Evolutionary conservation across 2,797 vertebrate genomes (phyloP).

Genomic region (Halcyon chelicuti): DNA sequence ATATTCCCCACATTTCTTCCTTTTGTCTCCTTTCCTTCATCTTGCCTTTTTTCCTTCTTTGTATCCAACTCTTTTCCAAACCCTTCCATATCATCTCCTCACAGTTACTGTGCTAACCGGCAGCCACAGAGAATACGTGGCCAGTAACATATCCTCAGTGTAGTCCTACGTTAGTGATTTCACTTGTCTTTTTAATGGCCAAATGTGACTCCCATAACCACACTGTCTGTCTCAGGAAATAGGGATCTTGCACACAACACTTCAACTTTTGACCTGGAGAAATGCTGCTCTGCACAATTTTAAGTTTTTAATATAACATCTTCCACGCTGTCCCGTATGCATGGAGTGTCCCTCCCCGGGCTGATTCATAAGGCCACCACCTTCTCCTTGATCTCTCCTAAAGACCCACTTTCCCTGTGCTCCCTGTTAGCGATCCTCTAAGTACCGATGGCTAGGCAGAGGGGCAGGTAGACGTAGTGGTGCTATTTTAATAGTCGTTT

Average conservation of each 20-base stretch:
- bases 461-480: conserved; percentile 27
- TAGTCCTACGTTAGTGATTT: conserved; percentile 41
- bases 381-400: conserved; percentile 51
- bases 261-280: conserved; percentile 2
- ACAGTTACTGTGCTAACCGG: conserved; percentile 58
- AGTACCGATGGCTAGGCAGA: conserved; percentile 28
- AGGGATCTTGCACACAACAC: conserved; percentile 65
- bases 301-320: not conserved
- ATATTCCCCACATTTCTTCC: conserved; percentile 61
- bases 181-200: not conserved
- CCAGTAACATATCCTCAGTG: conserved; percentile 36
- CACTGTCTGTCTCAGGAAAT: conserved; percentile 56
- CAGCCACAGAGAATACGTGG: conserved; percentile 21
- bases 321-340: conserved; percentile 68
- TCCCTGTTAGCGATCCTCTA: not conserved
- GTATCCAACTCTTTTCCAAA: conserved; percentile 46
- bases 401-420: conserved; percentile 3
- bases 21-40: conserved; percentile 72
- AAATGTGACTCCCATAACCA: not conserved
- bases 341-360: conserved; percentile 66
- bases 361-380: conserved; percentile 38
- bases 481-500: not conserved
- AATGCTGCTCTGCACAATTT: conserved; percentile 68
- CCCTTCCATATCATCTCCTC: conserved; percentile 60
- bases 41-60: conserved; percentile 57